phyloP scores from a whole-genome alignment of 2,888 invertebrate species.

The Dione vanillae region DNA sequence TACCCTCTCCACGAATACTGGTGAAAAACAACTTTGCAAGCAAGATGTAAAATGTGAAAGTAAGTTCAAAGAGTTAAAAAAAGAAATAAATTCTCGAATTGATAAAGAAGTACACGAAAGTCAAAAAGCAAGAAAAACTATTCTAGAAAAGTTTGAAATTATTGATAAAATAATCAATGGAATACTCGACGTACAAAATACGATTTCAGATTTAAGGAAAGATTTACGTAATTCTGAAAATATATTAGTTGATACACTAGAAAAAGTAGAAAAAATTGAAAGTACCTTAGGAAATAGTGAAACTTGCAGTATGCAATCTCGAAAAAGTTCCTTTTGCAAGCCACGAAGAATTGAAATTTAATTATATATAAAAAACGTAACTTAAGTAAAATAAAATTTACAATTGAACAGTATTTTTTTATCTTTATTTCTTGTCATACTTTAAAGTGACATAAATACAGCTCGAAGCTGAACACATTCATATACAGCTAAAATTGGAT shows the following conservation, averaged over 20 bases:
- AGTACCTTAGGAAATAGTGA: constrained; percentile 46
- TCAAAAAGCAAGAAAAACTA: constrained; percentile 57
- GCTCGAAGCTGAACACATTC: constrained; percentile 72
- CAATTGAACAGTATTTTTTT: constrained; percentile 40
- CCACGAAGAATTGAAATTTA: constrained; percentile 47
- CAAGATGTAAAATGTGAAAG: constrained; percentile 59
- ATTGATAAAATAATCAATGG: constrained; percentile 65
- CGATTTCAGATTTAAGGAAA: constrained; percentile 56
- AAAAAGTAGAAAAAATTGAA: constrained; percentile 62
- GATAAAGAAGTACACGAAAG: constrained; percentile 58
- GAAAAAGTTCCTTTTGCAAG: constrained; percentile 50
- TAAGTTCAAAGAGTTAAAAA: constrained; percentile 65
- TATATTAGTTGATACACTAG: constrained; percentile 52
- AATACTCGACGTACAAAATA: constrained; percentile 64
- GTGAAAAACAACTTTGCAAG: constrained; percentile 53
- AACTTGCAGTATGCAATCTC: constrained; percentile 52
- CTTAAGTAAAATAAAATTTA: constrained; percentile 15
- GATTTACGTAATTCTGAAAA: constrained; percentile 56
- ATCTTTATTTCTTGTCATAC: constrained; percentile 58
- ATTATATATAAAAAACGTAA: too few species aligned
- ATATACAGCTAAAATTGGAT: constrained; percentile 48
- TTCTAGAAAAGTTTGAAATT: constrained; percentile 61
- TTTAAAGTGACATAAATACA: constrained; percentile 52
- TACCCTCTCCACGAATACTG: constrained; percentile 72
- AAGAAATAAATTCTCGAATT: constrained; percentile 60